Evolutionary conservation across 2,113 vertebrate species (phyloP).

Genomic region (Psittacara wagleri): DNA sequence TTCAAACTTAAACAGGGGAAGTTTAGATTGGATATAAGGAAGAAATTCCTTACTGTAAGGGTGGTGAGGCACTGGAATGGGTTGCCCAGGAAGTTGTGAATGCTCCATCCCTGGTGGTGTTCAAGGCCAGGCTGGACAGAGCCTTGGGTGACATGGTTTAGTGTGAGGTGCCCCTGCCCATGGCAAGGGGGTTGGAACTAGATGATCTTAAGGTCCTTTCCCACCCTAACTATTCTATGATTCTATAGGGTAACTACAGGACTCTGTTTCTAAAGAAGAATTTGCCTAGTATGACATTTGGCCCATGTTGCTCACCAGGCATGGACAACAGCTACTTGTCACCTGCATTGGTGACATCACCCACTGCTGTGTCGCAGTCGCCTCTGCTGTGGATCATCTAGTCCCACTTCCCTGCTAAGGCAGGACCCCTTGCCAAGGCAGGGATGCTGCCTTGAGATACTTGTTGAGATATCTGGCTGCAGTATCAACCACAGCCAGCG

Average conservation of each 20-base stretch:
- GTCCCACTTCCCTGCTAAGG: neutral
- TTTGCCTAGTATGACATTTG: neutral
- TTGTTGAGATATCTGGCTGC: neutral
- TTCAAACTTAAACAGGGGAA: too few relatives aligned
- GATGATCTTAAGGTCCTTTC: too few relatives aligned
- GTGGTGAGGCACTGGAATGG: too few relatives aligned
- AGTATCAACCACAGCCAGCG: rapidly evolving
- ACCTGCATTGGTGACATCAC: neutral
- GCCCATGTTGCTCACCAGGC: neutral
- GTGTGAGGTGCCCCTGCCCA: too few relatives aligned
- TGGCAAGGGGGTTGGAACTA: too few relatives aligned
- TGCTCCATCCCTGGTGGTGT: too few relatives aligned
- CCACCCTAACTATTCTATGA: too few relatives aligned
- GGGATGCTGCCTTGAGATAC: neutral
- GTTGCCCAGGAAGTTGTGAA: too few relatives aligned
- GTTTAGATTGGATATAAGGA: too few relatives aligned
- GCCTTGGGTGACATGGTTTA: too few relatives aligned
- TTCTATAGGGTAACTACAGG: neutral
- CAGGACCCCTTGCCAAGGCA: neutral
- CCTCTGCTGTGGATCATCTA: neutral
- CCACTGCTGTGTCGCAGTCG: neutral
- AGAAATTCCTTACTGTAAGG: too few relatives aligned
- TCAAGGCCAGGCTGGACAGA: too few relatives aligned
- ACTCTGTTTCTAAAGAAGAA: neutral
- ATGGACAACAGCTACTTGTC: neutral